Conservation (phyloP, 2,113 vertebrate species). For the Alectura lathami region DNA sequence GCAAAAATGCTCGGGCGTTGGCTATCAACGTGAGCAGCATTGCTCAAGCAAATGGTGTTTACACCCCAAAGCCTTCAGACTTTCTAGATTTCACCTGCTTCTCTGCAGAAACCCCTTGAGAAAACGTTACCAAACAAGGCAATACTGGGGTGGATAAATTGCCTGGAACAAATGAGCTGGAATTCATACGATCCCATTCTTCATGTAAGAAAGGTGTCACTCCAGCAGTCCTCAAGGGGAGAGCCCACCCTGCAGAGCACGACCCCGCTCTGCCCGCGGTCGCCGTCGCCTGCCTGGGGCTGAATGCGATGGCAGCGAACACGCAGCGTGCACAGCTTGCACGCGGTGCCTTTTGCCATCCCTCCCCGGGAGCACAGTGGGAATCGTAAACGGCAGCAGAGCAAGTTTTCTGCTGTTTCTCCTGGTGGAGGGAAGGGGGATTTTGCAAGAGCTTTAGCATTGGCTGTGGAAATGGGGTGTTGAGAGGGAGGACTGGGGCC, state of each 20-base stretch:
- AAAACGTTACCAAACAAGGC: conserved; percentile 41
- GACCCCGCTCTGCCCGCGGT: not conserved
- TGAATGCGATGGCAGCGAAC: fast-evolving
- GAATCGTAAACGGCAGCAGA: not conserved
- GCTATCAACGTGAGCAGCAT: conserved; percentile 55
- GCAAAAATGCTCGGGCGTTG: not conserved
- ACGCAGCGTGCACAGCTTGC: not conserved
- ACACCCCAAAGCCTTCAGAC: conserved; percentile 53
- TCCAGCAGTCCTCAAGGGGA: not conserved
- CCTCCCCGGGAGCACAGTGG: fast-evolving
- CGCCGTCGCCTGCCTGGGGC: not conserved
- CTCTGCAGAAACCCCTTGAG: conserved; percentile 56
- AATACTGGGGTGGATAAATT: conserved; percentile 57
- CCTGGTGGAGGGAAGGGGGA: not conserved
- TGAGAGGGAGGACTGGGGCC: not conserved
- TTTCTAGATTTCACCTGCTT: conserved; percentile 59
- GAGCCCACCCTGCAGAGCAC: not conserved
- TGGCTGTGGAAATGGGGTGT: not conserved
- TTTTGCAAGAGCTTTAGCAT: not conserved
- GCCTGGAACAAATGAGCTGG: conserved; percentile 59
- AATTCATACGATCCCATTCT: conserved; percentile 13
- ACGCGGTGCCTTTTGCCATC: not conserved
- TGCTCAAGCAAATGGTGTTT: conserved; percentile 56
- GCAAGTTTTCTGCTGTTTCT: not conserved
- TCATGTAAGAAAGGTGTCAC: conserved; percentile 1